Base-by-base conservation (phyloP, 1,140 invertebrate species). In the Agraylea sexmaculata region DNA sequence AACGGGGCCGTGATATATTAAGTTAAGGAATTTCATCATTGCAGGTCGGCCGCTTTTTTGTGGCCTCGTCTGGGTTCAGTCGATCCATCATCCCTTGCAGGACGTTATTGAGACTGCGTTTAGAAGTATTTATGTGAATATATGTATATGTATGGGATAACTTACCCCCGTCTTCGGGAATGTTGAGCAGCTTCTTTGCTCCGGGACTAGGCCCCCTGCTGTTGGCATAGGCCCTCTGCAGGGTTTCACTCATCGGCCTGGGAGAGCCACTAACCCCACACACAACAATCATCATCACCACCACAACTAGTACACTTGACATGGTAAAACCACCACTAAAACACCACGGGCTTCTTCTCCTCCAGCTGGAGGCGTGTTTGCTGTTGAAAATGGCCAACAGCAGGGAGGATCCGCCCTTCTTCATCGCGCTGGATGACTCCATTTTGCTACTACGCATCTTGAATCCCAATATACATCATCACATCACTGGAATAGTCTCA, bases 101-200 rank as follows among this genome's bases (percentile, higher is more conserved):
- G 6, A 25, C 23, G 23, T 25, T 25, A 25, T 25, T 6, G 23
- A n/a, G 23, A 25, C n/a, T n/a, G 15, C 22, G 12, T 12, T 20
- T 11, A 20, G 16, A 20, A 21, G 13, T 18, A 35, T 20, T 15
- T 7, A 20, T 21, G 17, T 23, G 6, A 11, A 37, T 37, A 16
- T 15, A 37, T 7, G 8, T 18, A 18, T 12, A 34, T n/a, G 7
- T 4, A 32, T 31, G 16, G 13, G 33, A 36, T 17, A 8, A 47
- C 58, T 54, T 20, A 68, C 65, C 65, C 66, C 64, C 65, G 58
- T 66, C 65, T 47, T 68, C 65, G 10, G 65, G 65, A 35, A 68
- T 68, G 40, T 68, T 68, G 17, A 68, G 58, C 56, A 68, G 50
- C 49, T 68, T 68, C 59, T 68, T 68, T 2, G 65, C 65, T 0